Evolutionary conservation across 2,797 vertebrate genomes (phyloP), one percentile per base, ranked within the genome.

Genomic region (Oophaga sylvatica): DNA sequence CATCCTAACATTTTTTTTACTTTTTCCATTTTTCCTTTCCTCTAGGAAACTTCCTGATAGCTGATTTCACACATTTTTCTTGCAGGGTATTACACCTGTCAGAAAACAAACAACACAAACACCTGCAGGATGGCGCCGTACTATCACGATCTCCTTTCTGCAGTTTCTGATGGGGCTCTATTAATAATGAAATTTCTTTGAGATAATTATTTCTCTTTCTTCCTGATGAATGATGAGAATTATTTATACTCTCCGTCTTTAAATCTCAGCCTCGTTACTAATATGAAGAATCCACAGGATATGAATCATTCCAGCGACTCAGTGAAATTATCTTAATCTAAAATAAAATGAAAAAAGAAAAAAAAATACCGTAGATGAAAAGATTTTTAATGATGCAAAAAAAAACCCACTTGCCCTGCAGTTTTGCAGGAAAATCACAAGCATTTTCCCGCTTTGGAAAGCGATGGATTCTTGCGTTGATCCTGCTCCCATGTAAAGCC

Each of bases 141-240:
- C 91, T 87, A 93, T 87, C 84, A 89, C 75, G 90, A 90, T 77
- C 83, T 91, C 91, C 26, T 75, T 92, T 92, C 90, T 90, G 83
- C 91, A 92, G 90, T 90, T 90, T 92, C 79, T 94, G 91, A 93
- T 90, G 94, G 93, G 90, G 92, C 89, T 90, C 89, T 88, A 94
- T 93, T 94, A 92, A 94, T 94, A 93, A 92, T 93, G 90, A 93
- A 94, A 93, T 91, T 85, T 92, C 93, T 92, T 41, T 88, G 88
- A 92, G 80, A 81, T 94, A 93, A 93, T 93, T 93, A 95, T 94
- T 94, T 93, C 91, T 93, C 92, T 94, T 93, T 91, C 90, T 93
- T 93, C 90, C 90, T 22, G 80, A 90, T 92, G 92, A 92, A 92
- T 94, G 93, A 93, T 93, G 90, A 91, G 91, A 93, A 94, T 94